These are phyloP conservation scores for Drosophila lutescens DNA, from an alignment of 2,888 invertebrate species.

Conservation along the genomic window DNA sequence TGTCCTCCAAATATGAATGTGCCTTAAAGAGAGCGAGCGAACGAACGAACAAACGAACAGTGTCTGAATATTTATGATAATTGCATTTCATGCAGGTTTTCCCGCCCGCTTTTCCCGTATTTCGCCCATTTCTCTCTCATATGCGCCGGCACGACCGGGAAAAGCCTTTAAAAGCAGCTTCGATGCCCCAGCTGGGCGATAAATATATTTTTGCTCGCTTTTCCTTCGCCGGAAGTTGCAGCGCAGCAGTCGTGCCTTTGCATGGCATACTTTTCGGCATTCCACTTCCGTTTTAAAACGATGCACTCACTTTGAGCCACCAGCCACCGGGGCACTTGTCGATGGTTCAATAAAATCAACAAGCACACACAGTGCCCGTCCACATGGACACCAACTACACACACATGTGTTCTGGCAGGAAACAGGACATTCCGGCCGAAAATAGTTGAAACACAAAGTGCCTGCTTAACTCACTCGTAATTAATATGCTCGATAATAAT, in stretches of 20 bases:
- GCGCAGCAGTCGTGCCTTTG: conserved; percentile 50
- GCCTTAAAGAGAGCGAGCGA: conserved; percentile 23
- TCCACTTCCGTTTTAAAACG: conserved; percentile 42
- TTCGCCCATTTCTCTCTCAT: conserved; percentile 32
- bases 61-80: conserved; percentile 77
- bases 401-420: conserved; percentile 27
- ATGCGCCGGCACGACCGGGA: conserved; percentile 61
- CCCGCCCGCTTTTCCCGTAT: conserved; percentile 7
- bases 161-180: conserved; percentile 73
- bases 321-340: conserved; percentile 52
- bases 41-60: conserved; percentile 23
- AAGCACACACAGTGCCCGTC: conserved; percentile 30
- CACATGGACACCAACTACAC: conserved; percentile 45
- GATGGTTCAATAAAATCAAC: conserved; percentile 73
- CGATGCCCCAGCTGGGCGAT: conserved; percentile 46
- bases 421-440: conserved; percentile 29
- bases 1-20: conserved; percentile 66
- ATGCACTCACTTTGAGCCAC: conserved; percentile 52
- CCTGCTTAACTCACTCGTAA: conserved; percentile 9
- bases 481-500: conserved; percentile 40
- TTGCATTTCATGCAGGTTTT: conserved; percentile 75
- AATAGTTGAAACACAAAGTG: conserved; percentile 50
- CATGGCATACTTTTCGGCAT: conserved; percentile 67
- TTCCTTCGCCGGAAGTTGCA: conserved; percentile 29
- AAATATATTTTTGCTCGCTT: conserved; percentile 58